A percentile compares a stretch with the other conserved stretches of the same genome.
Conservation (phyloP, 2,113 vertebrate genomes). For the Gobius niger region DNA sequence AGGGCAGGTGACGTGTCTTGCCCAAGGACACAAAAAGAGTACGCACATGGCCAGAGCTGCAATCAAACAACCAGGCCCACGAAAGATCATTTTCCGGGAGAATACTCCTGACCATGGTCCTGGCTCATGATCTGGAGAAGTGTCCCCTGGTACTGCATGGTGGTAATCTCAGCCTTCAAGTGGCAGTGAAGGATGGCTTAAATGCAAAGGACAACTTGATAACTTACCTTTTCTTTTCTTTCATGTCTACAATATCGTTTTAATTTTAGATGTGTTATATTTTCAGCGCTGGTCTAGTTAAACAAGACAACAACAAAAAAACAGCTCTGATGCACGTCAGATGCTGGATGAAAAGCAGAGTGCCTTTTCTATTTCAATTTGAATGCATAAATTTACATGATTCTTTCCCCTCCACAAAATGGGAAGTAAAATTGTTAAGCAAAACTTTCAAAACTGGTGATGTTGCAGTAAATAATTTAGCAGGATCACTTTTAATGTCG, state of each 20-base stretch:
- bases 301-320: no score
- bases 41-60: no score
- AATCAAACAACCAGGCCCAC: no score
- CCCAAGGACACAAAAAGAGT: no score
- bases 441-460: neutral
- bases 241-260: no score
- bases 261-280: no score
- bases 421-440: neutral
- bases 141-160: neutral
- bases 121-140: neutral
- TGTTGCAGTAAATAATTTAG: conserved; percentile 1
- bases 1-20: no score
- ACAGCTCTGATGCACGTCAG: no score
- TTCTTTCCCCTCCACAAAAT: neutral
- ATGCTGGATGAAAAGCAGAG: no score
- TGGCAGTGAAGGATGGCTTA: neutral
- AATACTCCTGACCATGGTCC: neutral
- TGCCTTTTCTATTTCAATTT: neutral
- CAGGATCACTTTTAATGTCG: neutral
- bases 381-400: neutral
- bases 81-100: neutral
- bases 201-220: neutral
- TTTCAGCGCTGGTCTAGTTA: no score
- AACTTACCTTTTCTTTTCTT: no score
- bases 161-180: neutral